Evolutionary conservation across 2,797 vertebrate genomes (phyloP), one percentile per base, ranked within the genome.

Genomic region (Poecilia gillii): DNA sequence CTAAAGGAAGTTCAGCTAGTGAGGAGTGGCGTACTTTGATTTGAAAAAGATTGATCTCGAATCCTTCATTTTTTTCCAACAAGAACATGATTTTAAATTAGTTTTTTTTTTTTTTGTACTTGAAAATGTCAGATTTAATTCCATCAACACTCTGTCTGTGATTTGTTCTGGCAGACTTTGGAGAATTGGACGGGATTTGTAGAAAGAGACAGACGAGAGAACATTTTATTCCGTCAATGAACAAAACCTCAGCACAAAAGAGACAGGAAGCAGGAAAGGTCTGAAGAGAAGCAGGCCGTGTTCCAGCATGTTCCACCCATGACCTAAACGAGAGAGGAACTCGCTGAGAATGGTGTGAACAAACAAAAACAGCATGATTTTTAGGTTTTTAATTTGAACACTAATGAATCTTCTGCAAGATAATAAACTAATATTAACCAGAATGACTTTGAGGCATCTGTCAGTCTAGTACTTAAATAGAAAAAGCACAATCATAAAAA

Each of bases 171-270:
- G 57, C 78, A 75, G 43, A 53, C 81, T 74, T 83, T 6, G 72
- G 11, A 70, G 74, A 81, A 75, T 86, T 49, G n/a, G 57, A 70
- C 47, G 75, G 74, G 46, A 79, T 71, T 55, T 46, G 20, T 45
- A 62, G 39, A 76, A 81, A 81, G 70, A 78, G 43, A 78, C 1
- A 31, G 79, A 74, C 0, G 64, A 84, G 43, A 43, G 78, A 76
- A 78, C 80, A 84, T 82, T 82, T 88, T 77, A 83, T 90, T 64
- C 78, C 84, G 1, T 0, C 39, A 45, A 78, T 74, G 87, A 89
- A 83, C 79, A 81, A 79, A 80, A 87, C 49, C 73, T 81, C 33
- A 20, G 76, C 77, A 81, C 33, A 84, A 78, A 51, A 85, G 74
- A 83, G 73, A 46, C 73, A 20, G 39, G 49, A 12, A 73, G 62